These are phyloP conservation scores for Centropyge bicolor DNA, from an alignment of 2,797 vertebrate species.

Conservation along the genomic window DNA sequence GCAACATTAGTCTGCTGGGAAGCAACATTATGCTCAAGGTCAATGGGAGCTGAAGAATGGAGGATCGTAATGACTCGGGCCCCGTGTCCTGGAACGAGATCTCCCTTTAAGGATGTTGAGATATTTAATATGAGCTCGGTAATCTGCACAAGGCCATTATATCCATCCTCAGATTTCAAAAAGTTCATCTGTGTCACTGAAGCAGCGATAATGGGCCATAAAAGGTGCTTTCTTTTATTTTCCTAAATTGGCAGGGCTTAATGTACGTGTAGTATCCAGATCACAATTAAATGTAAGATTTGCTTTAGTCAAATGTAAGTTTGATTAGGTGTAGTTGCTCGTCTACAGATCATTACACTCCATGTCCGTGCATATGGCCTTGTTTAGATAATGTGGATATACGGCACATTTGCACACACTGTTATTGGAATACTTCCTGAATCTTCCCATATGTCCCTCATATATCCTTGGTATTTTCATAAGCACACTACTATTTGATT, in stretches of 20 bases:
- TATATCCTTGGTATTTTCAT: background rate
- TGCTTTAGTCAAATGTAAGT: slow-evolving; percentile 18
- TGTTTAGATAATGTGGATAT: slow-evolving; percentile 11
- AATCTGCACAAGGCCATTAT: slow-evolving; percentile 50
- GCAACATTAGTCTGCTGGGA: slow-evolving; percentile 82
- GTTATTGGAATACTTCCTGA: slow-evolving; percentile 9
- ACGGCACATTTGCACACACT: background rate
- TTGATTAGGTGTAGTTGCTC: slow-evolving; percentile 9
- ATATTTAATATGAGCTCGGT: slow-evolving; percentile 63
- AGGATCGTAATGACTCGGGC: slow-evolving; percentile 69
- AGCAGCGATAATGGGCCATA: slow-evolving; percentile 55
- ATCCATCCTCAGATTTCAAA: slow-evolving; percentile 52
- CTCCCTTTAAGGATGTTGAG: slow-evolving; percentile 63
- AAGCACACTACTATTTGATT: background rate
- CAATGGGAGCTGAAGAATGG: slow-evolving; percentile 78
- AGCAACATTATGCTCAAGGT: slow-evolving; percentile 84
- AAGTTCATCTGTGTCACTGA: slow-evolving; percentile 58
- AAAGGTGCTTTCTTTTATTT: slow-evolving; percentile 47
- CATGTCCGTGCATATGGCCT: slow-evolving; percentile 11
- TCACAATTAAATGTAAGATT: slow-evolving; percentile 31
- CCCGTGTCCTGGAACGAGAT: slow-evolving; percentile 66
- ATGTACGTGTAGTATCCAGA: slow-evolving; percentile 7
- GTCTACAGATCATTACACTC: slow-evolving; percentile 27
- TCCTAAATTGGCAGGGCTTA: slow-evolving; percentile 32
- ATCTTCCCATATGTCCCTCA: background rate